These are phyloP conservation scores for Drosophila albomicans DNA, from an alignment of 1,140 invertebrate genomes.

Conservation along the genomic window DNA sequence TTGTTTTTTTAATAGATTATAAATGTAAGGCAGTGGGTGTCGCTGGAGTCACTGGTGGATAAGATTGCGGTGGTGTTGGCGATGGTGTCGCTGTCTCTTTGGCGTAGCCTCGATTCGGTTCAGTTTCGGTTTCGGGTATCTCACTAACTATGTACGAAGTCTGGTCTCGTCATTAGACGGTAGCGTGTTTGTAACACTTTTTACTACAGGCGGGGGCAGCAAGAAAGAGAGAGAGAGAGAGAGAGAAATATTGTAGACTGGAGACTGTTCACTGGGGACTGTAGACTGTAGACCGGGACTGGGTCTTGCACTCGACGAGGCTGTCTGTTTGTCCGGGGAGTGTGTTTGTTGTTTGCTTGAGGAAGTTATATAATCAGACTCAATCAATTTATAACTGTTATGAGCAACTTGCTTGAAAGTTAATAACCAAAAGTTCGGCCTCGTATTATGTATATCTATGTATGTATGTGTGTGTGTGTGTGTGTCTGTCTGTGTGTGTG, in stretches of 20 bases:
- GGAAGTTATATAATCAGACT: conserved; percentile 82
- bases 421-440: conserved; percentile 60
- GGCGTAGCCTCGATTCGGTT: conserved; percentile 9
- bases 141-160: conserved; percentile 14
- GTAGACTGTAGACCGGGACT: conserved; percentile 30
- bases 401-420: conserved; percentile 63
- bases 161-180: conserved; percentile 61
- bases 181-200: conserved; percentile 81
- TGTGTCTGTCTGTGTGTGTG: conserved; percentile 46
- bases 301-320: conserved; percentile 34
- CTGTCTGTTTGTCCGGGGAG: conserved; percentile 20
- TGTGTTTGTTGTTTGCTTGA: conserved; percentile 49
- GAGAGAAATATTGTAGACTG: conserved; percentile 2
- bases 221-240: background rate
- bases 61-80: conserved; percentile 10
- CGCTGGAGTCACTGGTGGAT: conserved; percentile 19
- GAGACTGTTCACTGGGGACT: background rate
- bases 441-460: conserved; percentile 18
- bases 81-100: conserved; percentile 7
- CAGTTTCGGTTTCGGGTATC: conserved; percentile 39
- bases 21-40: conserved; percentile 83
- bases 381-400: conserved; percentile 81
- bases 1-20: conserved; percentile 72
- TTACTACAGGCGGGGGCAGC: conserved; percentile 5
- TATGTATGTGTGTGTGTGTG: conserved; percentile 11